Base-by-base conservation (phyloP, 2,797 vertebrate genomes). In the Enteromius treurensis region DNA sequence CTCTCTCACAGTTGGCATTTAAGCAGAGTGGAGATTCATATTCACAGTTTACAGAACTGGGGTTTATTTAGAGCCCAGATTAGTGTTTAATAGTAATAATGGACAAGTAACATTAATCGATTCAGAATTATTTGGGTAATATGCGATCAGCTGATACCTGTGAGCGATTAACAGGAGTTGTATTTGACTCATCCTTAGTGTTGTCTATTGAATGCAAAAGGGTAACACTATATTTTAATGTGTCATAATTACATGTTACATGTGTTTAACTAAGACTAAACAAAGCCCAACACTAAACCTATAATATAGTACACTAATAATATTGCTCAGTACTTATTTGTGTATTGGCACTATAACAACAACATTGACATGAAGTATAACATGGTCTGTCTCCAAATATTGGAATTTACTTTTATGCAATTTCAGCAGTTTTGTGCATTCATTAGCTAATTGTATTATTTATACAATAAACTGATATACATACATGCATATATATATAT, bases 1-100 rank as follows among this genome's bases (percentile, higher is more conserved):
- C 21, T 70, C 32, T 60, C 19, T 11, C 37, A 73, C 81, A 29
- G 81, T 76, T 45, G 62, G 34, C 71, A 67, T 82, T 53, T 45
- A 42, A 55, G 45, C 69, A 45, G 26, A 62, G 13, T 34, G 47
- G 47, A n/a, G 62, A 45, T 68, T 58, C 17, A 58, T 34, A 23
- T 62, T 29, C 45, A 42, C 5, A 17, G 32, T 65, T 58, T 76
- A 76, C 6, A 7, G 55, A 47, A 14, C 15, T 75, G 53, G 3
- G 37, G 4, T 71, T 62, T 19, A 23, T 71, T 58, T 21, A 37
- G 13, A 37, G 32, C 29, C 64, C 37, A 21, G 29, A 23, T 26
- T 23, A 69, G 21, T 5, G 10, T 60, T 77, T 40, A 19, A 26
- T 32, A 6, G 15, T 51, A 53, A 64, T 29, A 29, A 17, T 32